Evolutionary conservation across 2,888 invertebrate genomes (phyloP), one percentile per base, ranked within the genome.

Genomic region (Volucella inanis): DNA sequence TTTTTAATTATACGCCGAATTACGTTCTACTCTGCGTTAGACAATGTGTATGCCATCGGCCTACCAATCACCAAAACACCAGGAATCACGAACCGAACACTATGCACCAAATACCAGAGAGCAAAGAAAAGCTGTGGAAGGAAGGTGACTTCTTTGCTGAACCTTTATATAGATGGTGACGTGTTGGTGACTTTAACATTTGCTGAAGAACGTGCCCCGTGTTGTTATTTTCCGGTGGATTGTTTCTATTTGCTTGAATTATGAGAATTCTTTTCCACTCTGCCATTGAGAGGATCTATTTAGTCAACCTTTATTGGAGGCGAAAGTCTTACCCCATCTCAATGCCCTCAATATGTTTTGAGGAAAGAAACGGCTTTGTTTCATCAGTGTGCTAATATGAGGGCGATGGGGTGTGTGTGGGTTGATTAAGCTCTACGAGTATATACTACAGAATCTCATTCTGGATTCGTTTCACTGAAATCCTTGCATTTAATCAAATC

Each of bases 1-100:
- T 77, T 85, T 85, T 85, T 85, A 85, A 85, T 85, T 81, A 85
- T 81, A 85, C 76, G 81, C 85, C 71, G 85, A 85, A 85, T 85
- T 85, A 85, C 85, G 57, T 61, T 81, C 54, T 39, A 31, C 68
- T 54, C 57, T 50, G 54, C 41, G 54, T 72, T 62, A 50, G 59
- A 72, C 61, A 55, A 65, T 75, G 68, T 83, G 65, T 54, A 54
- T 59, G 64, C 74, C 74, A 15, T 31, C 61, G 67, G 78, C 72
- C 78, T 72, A 41, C 41, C 41, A 55, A 43, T 6, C 31, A 6
- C 31, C 31, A 31, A 31, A 31, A 31, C 31, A 31, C 31, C 31
- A 31, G 6, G 31, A 31, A 31, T 6, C 31, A 31, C 6, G 31
- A 31, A 31, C 4, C 6, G 31, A 31, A 31, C 31, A 31, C 31